A percentile compares a stretch with the other conserved stretches of the same genome.
phyloP scores from a whole-genome alignment of 2,888 invertebrate genomes.

The Pocota personata region DNA sequence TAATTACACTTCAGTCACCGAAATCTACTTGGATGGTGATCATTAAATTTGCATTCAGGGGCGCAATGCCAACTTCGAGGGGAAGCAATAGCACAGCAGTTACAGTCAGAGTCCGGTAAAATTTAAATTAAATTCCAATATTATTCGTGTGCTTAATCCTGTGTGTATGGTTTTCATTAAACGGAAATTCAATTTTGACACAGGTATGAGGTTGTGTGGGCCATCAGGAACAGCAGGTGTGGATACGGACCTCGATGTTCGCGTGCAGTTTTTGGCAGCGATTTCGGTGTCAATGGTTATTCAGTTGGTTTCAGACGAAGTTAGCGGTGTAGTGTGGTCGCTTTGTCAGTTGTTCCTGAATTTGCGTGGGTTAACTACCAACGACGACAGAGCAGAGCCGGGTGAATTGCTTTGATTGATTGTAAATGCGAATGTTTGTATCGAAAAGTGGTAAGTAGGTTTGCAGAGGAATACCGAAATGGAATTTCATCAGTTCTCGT shows the following conservation, averaged over 20 bases:
- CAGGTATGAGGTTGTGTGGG: neutral
- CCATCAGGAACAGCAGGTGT: neutral
- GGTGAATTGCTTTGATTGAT: conserved; percentile 42
- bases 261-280: conserved; percentile 4
- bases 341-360: conserved; percentile 23
- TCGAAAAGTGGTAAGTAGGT: neutral
- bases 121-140: conserved; percentile 71
- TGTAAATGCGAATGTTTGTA: conserved; percentile 48
- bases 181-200: conserved; percentile 62
- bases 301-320: conserved; percentile 34
- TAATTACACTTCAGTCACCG: conserved; percentile 65
- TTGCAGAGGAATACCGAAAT: neutral
- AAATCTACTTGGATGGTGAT: conserved; percentile 47
- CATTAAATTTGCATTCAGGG: conserved; percentile 66
- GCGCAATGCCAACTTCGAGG: neutral
- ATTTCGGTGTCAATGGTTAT: conserved; percentile 31
- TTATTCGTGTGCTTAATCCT: conserved; percentile 68
- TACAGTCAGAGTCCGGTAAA: conserved; percentile 13
- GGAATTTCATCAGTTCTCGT: neutral
- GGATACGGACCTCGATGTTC: neutral
- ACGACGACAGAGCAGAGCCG: neutral
- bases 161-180: conserved; percentile 67
- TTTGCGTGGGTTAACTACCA: neutral
- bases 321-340: conserved; percentile 32
- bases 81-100: neutral